Conservation (phyloP, 2,888 invertebrate genomes). For the Habroteleia sp. region DNA sequence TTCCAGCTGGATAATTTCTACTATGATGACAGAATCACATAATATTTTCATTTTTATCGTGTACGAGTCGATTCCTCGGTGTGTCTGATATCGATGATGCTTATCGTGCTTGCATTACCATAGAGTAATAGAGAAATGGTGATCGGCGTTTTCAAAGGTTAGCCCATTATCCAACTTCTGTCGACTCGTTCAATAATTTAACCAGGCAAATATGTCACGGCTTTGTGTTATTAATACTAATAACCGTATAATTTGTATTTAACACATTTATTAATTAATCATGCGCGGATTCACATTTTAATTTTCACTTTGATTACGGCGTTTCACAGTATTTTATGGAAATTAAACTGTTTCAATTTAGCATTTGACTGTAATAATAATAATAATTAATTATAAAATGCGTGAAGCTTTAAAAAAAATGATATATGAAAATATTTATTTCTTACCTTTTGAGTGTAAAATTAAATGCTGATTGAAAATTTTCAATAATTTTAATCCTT, state of each 20-base stretch:
- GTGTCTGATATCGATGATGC: slow-evolving; percentile 51
- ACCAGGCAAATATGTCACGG: slow-evolving; percentile 15
- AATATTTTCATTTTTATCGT: slow-evolving; percentile 45
- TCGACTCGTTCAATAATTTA: slow-evolving; percentile 40
- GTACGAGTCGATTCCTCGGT: slow-evolving; percentile 48
- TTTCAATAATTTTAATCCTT: too few species aligned
- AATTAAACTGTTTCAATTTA: too few species aligned
- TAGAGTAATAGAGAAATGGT: slow-evolving; percentile 69
- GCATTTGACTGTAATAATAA: too few species aligned
- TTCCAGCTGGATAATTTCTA: slow-evolving; percentile 35
- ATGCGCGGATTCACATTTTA: too few species aligned
- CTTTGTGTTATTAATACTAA: slow-evolving; percentile 17
- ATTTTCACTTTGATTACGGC: too few species aligned
- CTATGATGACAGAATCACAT: slow-evolving; percentile 30
- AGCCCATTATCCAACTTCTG: slow-evolving; percentile 63
- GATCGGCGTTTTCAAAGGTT: slow-evolving; percentile 67
- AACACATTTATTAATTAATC: slow-evolving; percentile 20
- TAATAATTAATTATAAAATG: too few species aligned
- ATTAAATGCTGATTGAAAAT: too few species aligned
- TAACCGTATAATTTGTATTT: slow-evolving; percentile 10
- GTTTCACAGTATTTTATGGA: too few species aligned
- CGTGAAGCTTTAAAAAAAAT: too few species aligned
- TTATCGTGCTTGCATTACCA: slow-evolving; percentile 66
- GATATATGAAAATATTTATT: too few species aligned
- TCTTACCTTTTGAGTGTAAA: too few species aligned